Base-by-base conservation (phyloP, 64 coral and sea anemone species). In the Stichodactyla helianthus region DNA sequence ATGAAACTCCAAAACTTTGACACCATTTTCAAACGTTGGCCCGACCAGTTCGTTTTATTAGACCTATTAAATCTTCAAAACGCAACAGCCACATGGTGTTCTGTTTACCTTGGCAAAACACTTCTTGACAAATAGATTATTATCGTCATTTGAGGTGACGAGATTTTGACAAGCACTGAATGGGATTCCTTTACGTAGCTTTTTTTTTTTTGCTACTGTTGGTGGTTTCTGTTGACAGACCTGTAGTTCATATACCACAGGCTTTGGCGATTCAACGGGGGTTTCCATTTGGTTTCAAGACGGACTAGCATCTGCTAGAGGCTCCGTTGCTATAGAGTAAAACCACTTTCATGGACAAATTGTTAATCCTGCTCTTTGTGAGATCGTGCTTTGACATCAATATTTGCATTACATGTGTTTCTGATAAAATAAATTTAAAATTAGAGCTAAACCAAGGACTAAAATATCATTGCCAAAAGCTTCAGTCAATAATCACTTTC, bases 121-220 rank as follows among this genome's bases (percentile, higher is more conserved):
- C 25, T 74, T 74, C 68, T 74, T 74, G 68, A 74, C 23, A 74
- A 74, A 74, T 74, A 74, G 68, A 74, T 74, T 28, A 74, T 74
- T 28, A 74, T 74, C 8, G 68, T 74, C 68, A 74, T 12, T 74
- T 9, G 25, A 74, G 23, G 25, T 74, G 68, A 74, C 68, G 68
- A 74, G 68, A 9, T 74, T 74, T 74, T 74, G 68, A 74, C 68
- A 74, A 74, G 68, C 68, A 74, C 25, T 74, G 68, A 74, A 74
- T 74, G 17, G 25, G 68, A 74, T 74, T 31, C 25, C 68, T 74
- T 74, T 74, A 74, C 68, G 22, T 65, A 6, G 62, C 68, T 74
- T 74, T 74, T 25, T 26, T 26, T 14, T 23, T 74, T 25, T 27
- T 23, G 12, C 11, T 11, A 71, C 20, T 23, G 65, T 71, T 71